Base-by-base conservation (phyloP, 2,888 invertebrate genomes). In the Agrochola lota region DNA sequence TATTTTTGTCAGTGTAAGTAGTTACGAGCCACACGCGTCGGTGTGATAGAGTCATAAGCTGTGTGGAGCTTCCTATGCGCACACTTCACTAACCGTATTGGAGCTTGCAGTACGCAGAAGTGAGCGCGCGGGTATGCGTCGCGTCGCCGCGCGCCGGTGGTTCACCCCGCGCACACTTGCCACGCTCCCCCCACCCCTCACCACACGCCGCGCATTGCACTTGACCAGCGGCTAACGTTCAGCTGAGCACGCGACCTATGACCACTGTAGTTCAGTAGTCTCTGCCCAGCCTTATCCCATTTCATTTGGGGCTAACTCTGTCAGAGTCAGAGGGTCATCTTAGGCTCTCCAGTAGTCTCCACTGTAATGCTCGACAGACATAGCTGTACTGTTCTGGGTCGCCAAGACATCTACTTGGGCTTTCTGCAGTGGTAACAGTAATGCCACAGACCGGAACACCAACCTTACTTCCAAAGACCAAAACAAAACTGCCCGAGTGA, bases 91-190 rank as follows among this genome's bases (percentile, higher is more conserved):
- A 7, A 30, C 15, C 23, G 49, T 68, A 30, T 49, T 8, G 49
- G 23, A 68, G 52, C 12, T n/a, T 17, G 30, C 43, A 30, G 57
- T 9, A 20, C 17, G 23, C 20, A 17, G 73, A 2, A n/a, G 71
- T 23, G 74, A 20, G 35, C 46, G 60, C 40, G 79, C 55, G 69
- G 77, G 57, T 70, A 49, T 49, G 70, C 69, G 72, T 12, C 71
- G 80, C 52, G 77, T n/a, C 80, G 57, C 35, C 35, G 30, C 30
- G 30, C 30, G 35, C 35, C 81, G 82, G 82, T 80, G 80, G 71
- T 83, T 83, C 75, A 83, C 82, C 82, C 85, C 85, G 75, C 68
- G 70, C 73, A 74, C 83, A 72, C 81, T 77, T 40, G 46, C 75
- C 57, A 57, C 52, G 52, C 12, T 30, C 69, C 43, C 4, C 43